Percentiles rank a stretch among this genome's conserved stretches.
These are phyloP conservation scores for Yoshiicerus persimilis DNA, from an alignment of 1,140 invertebrate genomes.

Conservation along the genomic window DNA sequence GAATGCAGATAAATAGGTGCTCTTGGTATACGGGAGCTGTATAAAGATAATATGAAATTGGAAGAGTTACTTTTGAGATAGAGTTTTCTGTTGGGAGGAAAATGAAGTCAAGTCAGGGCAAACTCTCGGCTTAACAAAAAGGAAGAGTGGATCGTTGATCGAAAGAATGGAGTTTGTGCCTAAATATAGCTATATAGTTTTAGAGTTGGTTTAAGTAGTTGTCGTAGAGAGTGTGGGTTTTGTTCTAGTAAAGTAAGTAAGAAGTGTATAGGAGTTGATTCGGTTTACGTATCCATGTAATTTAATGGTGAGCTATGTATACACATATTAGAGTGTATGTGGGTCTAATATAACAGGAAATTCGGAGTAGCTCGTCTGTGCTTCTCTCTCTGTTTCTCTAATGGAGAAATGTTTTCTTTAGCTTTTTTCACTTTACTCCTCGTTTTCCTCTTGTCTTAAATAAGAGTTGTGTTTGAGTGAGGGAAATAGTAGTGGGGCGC, in stretches of 20 bases:
- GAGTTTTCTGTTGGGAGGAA: neutral
- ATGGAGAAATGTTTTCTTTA: conserved; percentile 22
- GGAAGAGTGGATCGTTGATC: neutral
- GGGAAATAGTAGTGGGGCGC: neutral
- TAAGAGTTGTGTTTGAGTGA: neutral
- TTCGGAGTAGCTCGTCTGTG: neutral
- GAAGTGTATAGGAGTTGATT: neutral
- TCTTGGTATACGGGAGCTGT: neutral
- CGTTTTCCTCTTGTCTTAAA: conserved; percentile 6
- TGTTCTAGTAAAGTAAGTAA: neutral
- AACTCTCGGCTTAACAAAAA: neutral
- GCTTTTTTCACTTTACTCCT: conserved; percentile 17
- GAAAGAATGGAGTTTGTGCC: neutral
- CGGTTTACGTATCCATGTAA: neutral
- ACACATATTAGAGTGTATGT: neutral
- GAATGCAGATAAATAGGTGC: neutral
- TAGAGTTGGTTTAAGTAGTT: neutral
- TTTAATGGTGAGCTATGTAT: neutral
- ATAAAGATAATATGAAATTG: neutral
- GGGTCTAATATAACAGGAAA: neutral
- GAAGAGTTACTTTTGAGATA: neutral
- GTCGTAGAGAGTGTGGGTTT: neutral
- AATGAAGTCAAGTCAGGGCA: neutral
- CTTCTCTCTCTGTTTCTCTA: neutral
- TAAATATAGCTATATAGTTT: neutral